These are phyloP conservation scores for Tyria jacobaeae DNA, from an alignment of 2,888 invertebrate species.

Conservation along the genomic window DNA sequence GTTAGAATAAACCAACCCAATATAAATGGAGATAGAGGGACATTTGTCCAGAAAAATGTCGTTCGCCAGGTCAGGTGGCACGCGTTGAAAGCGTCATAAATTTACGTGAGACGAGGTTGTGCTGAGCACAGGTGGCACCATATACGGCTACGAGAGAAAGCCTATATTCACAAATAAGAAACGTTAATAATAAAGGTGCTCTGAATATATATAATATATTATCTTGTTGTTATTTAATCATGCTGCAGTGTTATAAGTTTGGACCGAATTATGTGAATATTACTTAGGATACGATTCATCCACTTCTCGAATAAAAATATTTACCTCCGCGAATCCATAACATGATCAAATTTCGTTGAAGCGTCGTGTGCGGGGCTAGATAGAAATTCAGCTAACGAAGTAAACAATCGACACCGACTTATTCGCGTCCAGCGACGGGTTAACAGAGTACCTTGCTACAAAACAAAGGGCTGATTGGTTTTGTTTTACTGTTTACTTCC, in stretches of 20 bases:
- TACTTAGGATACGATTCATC: slow-evolving; percentile 22
- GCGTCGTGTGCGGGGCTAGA: slow-evolving; percentile 67
- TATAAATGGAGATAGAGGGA: slow-evolving; percentile 74
- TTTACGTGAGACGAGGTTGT: slow-evolving; percentile 74
- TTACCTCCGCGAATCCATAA: slow-evolving; percentile 55
- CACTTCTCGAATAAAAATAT: slow-evolving; percentile 49
- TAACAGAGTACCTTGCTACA: slow-evolving; percentile 65
- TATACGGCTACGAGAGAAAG: slow-evolving; percentile 62
- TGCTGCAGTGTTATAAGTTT: slow-evolving; percentile 23
- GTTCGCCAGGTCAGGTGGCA: slow-evolving; percentile 83
- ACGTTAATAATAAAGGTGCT: slow-evolving; percentile 53
- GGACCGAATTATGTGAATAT: slow-evolving; percentile 24
- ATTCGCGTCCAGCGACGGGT: slow-evolving; percentile 69
- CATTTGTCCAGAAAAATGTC: slow-evolving; percentile 80
- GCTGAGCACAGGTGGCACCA: slow-evolving; percentile 77
- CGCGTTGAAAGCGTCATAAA: slow-evolving; percentile 84
- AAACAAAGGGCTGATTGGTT: slow-evolving; percentile 79
- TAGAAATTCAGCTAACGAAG: slow-evolving; percentile 79
- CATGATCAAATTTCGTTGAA: slow-evolving; percentile 69
- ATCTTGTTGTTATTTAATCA: slow-evolving; percentile 30
- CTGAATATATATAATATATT: slow-evolving; percentile 34
- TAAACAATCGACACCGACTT: slow-evolving; percentile 81
- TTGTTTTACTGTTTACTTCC: slow-evolving; percentile 63
- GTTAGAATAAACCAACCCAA: slow-evolving; percentile 69
- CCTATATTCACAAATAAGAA: slow-evolving; percentile 64